These are phyloP conservation scores for Philotrypesis tridentata DNA, from an alignment of 1,140 invertebrate genomes.

Conservation along the genomic window DNA sequence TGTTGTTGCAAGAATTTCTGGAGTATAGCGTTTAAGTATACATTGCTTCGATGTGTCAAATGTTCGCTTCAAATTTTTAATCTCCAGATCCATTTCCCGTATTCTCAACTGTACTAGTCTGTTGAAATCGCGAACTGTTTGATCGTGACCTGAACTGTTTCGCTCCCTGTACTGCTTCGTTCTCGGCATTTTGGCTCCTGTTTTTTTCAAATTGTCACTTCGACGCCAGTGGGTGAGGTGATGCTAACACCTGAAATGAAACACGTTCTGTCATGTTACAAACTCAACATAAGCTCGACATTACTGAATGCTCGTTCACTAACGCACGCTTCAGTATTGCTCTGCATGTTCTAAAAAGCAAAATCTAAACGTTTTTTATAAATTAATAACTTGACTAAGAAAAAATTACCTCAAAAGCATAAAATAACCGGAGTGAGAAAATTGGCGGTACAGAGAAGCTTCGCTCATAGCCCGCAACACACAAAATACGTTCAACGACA, in stretches of 20 bases:
- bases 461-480: not conserved
- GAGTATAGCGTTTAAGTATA: constrained; percentile 55
- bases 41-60: constrained; percentile 53
- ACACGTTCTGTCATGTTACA: not conserved
- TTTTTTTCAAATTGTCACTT: not conserved
- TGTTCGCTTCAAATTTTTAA: constrained; percentile 49
- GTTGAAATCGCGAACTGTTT: constrained; percentile 60
- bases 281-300: not conserved
- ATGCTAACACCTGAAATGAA: constrained; percentile 9
- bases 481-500: too few species aligned
- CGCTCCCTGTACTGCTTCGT: constrained; percentile 54
- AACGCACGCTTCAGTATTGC: too few species aligned
- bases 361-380: not conserved
- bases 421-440: not conserved
- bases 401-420: constrained; percentile 29
- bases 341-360: not conserved
- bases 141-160: constrained; percentile 48
- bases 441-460: constrained; percentile 33
- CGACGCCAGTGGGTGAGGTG: not conserved
- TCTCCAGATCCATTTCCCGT: constrained; percentile 57
- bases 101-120: constrained; percentile 53
- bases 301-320: not conserved
- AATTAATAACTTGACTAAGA: not conserved
- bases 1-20: constrained; percentile 58
- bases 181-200: constrained; percentile 59